Percentiles rank a stretch among this genome's conserved stretches.
These are phyloP conservation scores for Amphilophus citrinellus DNA, from an alignment of 2,113 vertebrate genomes.

Conservation along the genomic window DNA sequence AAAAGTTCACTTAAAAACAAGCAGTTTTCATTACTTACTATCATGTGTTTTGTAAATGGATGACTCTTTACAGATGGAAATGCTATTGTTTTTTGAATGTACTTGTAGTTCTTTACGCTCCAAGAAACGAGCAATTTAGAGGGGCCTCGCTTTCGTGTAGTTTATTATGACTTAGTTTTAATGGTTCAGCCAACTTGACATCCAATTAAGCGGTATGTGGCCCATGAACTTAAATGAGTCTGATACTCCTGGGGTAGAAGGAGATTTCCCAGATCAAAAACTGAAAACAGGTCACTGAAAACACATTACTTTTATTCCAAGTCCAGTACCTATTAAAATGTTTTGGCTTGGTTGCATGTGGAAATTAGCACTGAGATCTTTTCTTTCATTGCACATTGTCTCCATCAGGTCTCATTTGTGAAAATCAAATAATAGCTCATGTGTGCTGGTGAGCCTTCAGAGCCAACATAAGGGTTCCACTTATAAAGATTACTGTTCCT, in stretches of 20 bases:
- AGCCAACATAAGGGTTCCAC: background rate
- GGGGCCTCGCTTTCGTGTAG: background rate
- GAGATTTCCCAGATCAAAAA: background rate
- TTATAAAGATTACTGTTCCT: background rate
- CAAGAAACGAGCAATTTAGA: background rate
- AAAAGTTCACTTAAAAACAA: background rate
- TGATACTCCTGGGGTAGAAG: background rate
- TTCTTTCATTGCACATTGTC: background rate
- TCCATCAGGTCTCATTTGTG: background rate
- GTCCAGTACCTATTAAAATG: background rate
- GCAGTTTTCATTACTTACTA: background rate
- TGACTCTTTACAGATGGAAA: background rate
- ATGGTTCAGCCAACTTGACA: background rate
- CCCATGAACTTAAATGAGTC: background rate
- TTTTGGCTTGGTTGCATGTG: background rate
- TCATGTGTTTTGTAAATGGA: background rate
- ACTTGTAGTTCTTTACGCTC: background rate
- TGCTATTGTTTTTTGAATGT: background rate
- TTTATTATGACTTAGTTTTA: slow-evolving; percentile 9
- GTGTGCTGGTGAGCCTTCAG: background rate
- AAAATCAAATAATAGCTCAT: background rate
- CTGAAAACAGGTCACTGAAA: background rate
- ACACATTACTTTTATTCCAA: too few species aligned
- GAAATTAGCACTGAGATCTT: background rate
- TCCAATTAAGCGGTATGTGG: background rate